Evolutionary conservation across 2,113 vertebrate species (phyloP).

Genomic region (Orthochromis indermauri): DNA sequence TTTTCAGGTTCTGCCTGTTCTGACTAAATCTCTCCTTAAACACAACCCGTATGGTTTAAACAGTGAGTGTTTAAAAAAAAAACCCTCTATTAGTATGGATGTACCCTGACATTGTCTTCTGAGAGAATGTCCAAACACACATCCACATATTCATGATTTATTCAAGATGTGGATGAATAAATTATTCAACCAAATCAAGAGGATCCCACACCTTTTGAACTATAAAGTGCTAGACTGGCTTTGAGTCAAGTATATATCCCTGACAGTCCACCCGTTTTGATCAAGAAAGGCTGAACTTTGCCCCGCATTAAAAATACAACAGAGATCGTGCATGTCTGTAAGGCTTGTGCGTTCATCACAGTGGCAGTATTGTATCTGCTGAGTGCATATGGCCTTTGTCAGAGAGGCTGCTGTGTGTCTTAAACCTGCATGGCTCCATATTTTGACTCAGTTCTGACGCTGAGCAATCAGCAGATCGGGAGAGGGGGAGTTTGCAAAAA

Average conservation of each 20-base stretch:
- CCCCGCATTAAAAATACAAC: constrained; percentile 19
- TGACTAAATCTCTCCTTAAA: not conserved
- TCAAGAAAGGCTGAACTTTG: not conserved
- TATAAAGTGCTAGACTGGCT: not conserved
- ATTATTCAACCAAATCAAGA: not conserved
- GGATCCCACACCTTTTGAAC: not conserved
- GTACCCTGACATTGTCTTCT: not conserved
- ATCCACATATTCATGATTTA: constrained; percentile 30
- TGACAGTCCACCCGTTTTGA: not conserved
- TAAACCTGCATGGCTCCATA: not conserved
- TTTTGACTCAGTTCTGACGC: not conserved
- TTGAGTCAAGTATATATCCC: not conserved
- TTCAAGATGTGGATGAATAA: constrained; percentile 3
- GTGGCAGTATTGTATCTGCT: not conserved
- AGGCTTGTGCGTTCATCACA: not conserved
- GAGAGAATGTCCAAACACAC: constrained; percentile 1
- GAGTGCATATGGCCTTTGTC: not conserved
- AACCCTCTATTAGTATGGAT: not conserved
- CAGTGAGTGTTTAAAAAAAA: not conserved
- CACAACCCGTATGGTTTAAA: not conserved
- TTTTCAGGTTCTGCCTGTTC: not conserved
- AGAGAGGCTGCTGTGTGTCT: not conserved
- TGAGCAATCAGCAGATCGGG: not conserved
- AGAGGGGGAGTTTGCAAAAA: not conserved
- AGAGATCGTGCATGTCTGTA: not conserved